Conservation (phyloP, 2,888 invertebrate species). For the Macrophya annulata region DNA sequence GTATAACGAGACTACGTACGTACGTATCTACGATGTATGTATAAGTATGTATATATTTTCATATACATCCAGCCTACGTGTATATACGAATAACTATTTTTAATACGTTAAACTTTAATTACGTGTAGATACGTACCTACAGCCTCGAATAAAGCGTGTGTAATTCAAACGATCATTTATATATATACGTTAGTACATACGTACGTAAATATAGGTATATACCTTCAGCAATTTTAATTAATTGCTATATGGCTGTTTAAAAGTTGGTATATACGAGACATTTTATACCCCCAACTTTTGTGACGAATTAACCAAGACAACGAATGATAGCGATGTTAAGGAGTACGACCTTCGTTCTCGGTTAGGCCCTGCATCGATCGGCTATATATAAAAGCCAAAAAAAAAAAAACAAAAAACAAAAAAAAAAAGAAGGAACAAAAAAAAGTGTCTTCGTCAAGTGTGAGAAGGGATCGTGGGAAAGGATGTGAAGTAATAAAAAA, state of each 20-base stretch:
- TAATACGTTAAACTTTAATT: constrained; percentile 24
- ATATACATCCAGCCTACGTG: neutral
- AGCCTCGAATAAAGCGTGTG: neutral
- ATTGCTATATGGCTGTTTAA: neutral
- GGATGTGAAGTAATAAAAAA: constrained; percentile 29
- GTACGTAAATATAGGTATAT: neutral
- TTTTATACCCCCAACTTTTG: neutral
- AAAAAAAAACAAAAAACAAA: neutral
- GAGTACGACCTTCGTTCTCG: neutral
- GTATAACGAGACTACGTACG: neutral
- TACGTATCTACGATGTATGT: neutral
- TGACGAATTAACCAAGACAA: neutral
- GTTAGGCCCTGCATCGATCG: neutral
- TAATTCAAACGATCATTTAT: neutral
- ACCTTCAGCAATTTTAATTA: constrained; percentile 9
- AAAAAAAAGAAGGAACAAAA: neutral
- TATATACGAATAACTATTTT: neutral
- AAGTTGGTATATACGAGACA: neutral
- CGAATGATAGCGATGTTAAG: neutral
- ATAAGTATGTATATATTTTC: neutral
- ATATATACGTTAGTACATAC: neutral
- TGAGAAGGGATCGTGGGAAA: neutral
- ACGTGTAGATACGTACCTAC: neutral
- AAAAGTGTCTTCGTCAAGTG: neutral
- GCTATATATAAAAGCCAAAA: neutral